These are phyloP conservation scores for Ectemnius cavifrons DNA, from an alignment of 2,888 invertebrate species.

Conservation along the genomic window DNA sequence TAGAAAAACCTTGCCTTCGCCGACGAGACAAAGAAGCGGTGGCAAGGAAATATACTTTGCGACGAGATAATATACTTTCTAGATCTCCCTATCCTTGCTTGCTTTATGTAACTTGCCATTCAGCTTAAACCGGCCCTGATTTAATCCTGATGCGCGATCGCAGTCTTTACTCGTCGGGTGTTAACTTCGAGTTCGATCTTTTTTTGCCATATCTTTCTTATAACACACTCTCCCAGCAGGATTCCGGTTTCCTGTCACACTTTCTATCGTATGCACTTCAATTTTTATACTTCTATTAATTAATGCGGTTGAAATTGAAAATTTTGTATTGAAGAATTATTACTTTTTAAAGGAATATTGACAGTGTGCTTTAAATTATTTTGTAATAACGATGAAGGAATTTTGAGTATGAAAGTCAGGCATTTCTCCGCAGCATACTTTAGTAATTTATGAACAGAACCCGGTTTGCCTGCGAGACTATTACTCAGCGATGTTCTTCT, in stretches of 20 bases:
- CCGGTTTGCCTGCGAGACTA: slow-evolving; percentile 12
- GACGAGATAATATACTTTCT: slow-evolving; percentile 5
- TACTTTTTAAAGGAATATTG: not conserved
- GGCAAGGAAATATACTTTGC: slow-evolving; percentile 18
- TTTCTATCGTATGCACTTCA: too few relatives aligned
- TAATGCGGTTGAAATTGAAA: not conserved
- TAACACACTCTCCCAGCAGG: too few relatives aligned
- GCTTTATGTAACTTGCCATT: not conserved
- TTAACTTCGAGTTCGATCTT: too few relatives aligned
- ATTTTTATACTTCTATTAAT: not conserved
- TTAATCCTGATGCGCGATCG: too few relatives aligned
- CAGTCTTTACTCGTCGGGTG: too few relatives aligned
- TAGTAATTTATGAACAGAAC: too few relatives aligned
- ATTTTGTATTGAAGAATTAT: not conserved
- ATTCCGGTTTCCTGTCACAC: too few relatives aligned
- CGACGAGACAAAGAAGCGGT: not conserved
- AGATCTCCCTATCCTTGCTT: slow-evolving; percentile 5
- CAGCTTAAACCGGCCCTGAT: too few relatives aligned
- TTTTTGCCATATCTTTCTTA: too few relatives aligned
- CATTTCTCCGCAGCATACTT: slow-evolving; percentile 9
- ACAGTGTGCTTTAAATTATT: too few relatives aligned
- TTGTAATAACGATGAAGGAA: not conserved
- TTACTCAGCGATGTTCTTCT: slow-evolving; percentile 36
- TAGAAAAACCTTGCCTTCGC: not conserved
- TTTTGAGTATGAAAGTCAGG: slow-evolving; percentile 27